Evolutionary conservation across 2,797 vertebrate species (phyloP), one percentile per base, ranked within the genome.

Genomic region (Aulostomus chinensis): DNA sequence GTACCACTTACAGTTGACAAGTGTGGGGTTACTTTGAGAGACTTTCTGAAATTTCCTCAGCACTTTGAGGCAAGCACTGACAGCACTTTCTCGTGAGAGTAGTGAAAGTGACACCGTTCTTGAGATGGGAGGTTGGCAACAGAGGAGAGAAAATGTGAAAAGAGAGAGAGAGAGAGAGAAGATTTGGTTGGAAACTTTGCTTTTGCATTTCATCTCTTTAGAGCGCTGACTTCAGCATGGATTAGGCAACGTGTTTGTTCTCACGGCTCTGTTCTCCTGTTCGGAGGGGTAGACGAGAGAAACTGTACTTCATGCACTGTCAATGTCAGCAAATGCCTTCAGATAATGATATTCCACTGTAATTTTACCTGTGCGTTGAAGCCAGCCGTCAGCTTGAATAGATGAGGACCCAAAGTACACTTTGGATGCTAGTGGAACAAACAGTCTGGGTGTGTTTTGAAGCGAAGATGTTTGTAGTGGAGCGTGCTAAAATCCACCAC

Each of bases 191-290:
- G 53, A 25, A 48, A 64, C 45, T 60, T 78, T 74, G 45, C 66
- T 62, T 80, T 81, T 74, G 55, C 46, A 47, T 86, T 84, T 89
- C 77, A 85, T 88, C 77, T 85, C 66, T 40, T 12, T 50, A 76
- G 80, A 86, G 69, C 48, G 83, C 87, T 88, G 84, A 89, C 80
- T 83, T 89, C 87, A 88, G 88, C 86, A 81, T 1, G 76, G 79
- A 88, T 87, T 85, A 81, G 82, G 74, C 67, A 22, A 54, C 1
- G 58, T 86, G 83, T 86, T 88, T 89, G 85, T 86, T 88, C 80
- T 78, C 57, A 35, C 16, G 7, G 43, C 66, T 80, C 68, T 71
- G 62, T 71, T 81, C 53, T 79, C 58, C 66, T 59, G 59, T 69
- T 63, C 31, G 32, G 32, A 46, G 61, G 58, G 63, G 54, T 52